Base-by-base conservation (phyloP, 2,113 vertebrate genomes). In the Pachycephala philippinensis region DNA sequence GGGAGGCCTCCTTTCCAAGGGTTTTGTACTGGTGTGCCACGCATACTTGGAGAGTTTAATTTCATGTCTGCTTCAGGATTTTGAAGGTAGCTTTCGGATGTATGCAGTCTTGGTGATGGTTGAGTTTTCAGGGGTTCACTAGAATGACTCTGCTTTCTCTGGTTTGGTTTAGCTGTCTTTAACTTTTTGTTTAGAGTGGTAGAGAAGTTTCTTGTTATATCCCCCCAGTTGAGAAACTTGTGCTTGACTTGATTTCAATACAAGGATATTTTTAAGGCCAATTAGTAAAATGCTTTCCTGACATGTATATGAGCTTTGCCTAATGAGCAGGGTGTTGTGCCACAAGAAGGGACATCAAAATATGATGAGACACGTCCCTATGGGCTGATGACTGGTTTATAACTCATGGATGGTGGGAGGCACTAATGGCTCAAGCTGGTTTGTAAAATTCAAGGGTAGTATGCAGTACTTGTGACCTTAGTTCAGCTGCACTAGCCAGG, bases 1-100 rank as follows among this genome's bases (percentile, higher is more conserved):
- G 44, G 20, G 16, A 87, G 37, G n/a, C 19, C 13, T 39, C 13
- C 30, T 87, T 86, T 88, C 35, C 1, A 1, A 22, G 14, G 44
- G 7, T 31, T 82, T 65, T 80, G 13, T 52, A 2, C 15, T 49
- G 24, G 18, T 40, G 16, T 69, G 53, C 37, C 11, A 4, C 7
- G 7, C 0, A 1, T 11, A 6, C 31, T 64, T 0, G 0, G 15
- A 33, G 16, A 72, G 30, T 47, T 69, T 70, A 10, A 19, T 76
- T 83, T 85, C 22, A 26, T 8, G 9, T 70, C 14, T 0, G 0
- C 20, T 66, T 86, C 8, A n/a, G 47, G 33, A n/a, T 69, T 28
- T 1, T 33, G 64, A 74, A 44, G 44, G 47, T 37, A 63, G 59
- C 33, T 76, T 44, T 72, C 2, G 2, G 37, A 27, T 54, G 18